A percentile compares a stretch with the other conserved stretches of the same genome.
phyloP scores from a whole-genome alignment of 2,888 invertebrate genomes.

The Eremobia ochroleuca region DNA sequence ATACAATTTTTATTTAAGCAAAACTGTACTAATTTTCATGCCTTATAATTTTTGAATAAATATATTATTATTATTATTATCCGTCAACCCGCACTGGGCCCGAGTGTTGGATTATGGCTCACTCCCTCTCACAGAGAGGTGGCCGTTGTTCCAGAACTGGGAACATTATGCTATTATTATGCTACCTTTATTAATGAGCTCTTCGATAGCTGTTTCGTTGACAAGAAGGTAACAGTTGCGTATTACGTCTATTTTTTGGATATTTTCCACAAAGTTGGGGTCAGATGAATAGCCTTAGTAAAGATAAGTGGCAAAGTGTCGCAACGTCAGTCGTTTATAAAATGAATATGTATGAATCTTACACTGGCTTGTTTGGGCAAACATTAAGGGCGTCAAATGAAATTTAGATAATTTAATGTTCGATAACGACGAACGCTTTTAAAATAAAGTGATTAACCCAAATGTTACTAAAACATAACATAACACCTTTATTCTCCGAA shows the following conservation, averaged over 20 bases:
- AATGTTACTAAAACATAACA: background rate
- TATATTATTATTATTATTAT: too few relatives aligned
- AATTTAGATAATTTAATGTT: background rate
- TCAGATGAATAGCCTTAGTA: conserved; percentile 34
- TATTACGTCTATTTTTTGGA: background rate
- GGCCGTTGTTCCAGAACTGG: too few relatives aligned
- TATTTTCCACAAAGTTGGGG: conserved; percentile 14
- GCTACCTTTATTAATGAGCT: background rate
- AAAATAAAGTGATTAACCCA: background rate
- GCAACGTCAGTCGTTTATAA: background rate
- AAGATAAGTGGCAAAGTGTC: conserved; percentile 28
- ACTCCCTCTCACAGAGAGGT: too few relatives aligned
- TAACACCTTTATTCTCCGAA: too few relatives aligned
- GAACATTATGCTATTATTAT: too few relatives aligned
- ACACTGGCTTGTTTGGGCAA: conserved; percentile 7
- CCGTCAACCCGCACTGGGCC: too few relatives aligned
- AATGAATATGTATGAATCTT: conserved; percentile 36
- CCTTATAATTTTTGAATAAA: too few relatives aligned
- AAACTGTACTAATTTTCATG: too few relatives aligned
- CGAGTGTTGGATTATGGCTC: too few relatives aligned
- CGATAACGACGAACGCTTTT: background rate
- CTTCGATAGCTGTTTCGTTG: background rate
- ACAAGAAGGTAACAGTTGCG: background rate
- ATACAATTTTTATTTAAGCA: too few relatives aligned
- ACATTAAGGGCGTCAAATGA: conserved; percentile 22